phyloP scores from a whole-genome alignment of 2,888 invertebrate species.

The Ryuthela nishihirai region DNA sequence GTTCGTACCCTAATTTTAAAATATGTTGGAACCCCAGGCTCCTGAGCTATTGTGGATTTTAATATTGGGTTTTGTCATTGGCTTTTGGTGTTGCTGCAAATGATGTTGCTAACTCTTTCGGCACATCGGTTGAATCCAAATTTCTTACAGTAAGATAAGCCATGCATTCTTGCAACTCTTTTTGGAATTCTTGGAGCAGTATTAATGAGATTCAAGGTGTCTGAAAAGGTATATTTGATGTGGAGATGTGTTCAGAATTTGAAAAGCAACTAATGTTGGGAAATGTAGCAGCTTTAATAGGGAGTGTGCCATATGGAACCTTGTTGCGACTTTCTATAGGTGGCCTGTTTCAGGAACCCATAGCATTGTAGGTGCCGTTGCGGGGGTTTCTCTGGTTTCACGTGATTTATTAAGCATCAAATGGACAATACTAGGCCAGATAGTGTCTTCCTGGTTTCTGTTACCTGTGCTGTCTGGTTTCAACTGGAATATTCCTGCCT shows the following conservation, averaged over 20 bases:
- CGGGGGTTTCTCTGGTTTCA: slow-evolving; percentile 93
- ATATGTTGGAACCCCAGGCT: slow-evolving; percentile 20
- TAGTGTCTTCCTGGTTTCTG: slow-evolving; percentile 94
- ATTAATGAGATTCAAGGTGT: slow-evolving; percentile 87
- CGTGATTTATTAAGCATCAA: slow-evolving; percentile 78
- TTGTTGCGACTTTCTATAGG: slow-evolving; percentile 88
- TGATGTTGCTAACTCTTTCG: slow-evolving; percentile 98
- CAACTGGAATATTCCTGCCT: slow-evolving; percentile 69
- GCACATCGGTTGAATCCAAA: slow-evolving; percentile 95
- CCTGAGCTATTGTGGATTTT: slow-evolving; percentile 53
- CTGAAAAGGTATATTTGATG: slow-evolving; percentile 94
- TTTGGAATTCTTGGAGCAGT: slow-evolving; percentile 96
- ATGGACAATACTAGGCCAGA: slow-evolving; percentile 75
- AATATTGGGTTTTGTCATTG: slow-evolving; percentile 85
- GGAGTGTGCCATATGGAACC: slow-evolving; percentile 89
- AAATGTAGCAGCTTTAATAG: slow-evolving; percentile 74
- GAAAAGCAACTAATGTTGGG: slow-evolving; percentile 85
- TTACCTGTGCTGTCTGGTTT: slow-evolving; percentile 90
- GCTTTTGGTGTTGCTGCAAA: slow-evolving; percentile 99
- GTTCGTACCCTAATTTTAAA: too few species aligned
- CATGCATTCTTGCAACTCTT: slow-evolving; percentile 88
- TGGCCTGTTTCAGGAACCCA: slow-evolving; percentile 99
- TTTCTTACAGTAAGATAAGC: slow-evolving; percentile 91
- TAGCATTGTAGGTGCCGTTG: slow-evolving; percentile 96
- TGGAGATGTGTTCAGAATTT: slow-evolving; percentile 72